These are phyloP conservation scores for Agrilus cyanescens DNA, from an alignment of 2,888 invertebrate species.

Conservation along the genomic window DNA sequence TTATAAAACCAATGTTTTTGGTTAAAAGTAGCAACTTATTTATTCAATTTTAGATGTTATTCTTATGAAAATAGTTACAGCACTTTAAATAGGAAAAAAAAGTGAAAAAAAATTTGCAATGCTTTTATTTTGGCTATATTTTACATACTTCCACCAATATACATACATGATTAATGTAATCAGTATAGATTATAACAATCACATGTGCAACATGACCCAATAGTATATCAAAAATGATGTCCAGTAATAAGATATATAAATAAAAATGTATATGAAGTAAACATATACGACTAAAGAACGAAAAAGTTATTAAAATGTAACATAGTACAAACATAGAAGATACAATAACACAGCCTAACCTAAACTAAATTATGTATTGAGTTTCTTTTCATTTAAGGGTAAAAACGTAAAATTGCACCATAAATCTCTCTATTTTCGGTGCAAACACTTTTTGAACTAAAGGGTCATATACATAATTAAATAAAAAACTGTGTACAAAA, in stretches of 20 bases:
- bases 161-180: constrained; percentile 45
- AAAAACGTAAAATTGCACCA: constrained; percentile 10
- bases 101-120: background rate
- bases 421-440: too few relatives aligned
- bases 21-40: too few relatives aligned
- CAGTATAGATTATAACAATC: constrained; percentile 37
- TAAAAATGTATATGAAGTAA: constrained; percentile 15
- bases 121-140: constrained; percentile 27
- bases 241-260: constrained; percentile 28
- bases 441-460: too few relatives aligned
- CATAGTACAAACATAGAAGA: constrained; percentile 12
- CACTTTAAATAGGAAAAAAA: too few relatives aligned
- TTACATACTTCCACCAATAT: constrained; percentile 39
- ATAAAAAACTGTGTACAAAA: too few relatives aligned
- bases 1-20: too few relatives aligned
- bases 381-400: constrained; percentile 2
- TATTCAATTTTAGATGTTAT: too few relatives aligned
- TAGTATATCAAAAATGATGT: constrained; percentile 26
- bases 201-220: constrained; percentile 42
- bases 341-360: constrained; percentile 7
- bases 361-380: constrained; percentile 4
- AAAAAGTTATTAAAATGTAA: constrained; percentile 3
- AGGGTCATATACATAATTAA: too few relatives aligned
- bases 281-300: constrained; percentile 14
- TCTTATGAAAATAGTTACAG: too few relatives aligned